phyloP scores from a whole-genome alignment of 2,888 invertebrate genomes.

The Meiosimyza decipiens region DNA sequence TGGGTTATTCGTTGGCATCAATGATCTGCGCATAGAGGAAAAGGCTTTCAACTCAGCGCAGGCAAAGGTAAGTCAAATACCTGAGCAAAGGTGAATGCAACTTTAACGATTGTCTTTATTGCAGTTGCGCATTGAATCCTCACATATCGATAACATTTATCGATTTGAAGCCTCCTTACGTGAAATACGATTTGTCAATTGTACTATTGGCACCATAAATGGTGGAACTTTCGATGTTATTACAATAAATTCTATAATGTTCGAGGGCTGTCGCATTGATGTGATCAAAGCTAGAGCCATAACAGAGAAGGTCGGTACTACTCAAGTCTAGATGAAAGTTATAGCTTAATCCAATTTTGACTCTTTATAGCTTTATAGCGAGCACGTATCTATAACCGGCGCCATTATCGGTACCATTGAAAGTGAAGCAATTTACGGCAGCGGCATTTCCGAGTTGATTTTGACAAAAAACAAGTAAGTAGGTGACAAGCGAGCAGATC shows the following conservation, averaged over 20 bases:
- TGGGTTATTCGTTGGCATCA: conserved; percentile 56
- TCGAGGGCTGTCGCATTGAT: conserved; percentile 60
- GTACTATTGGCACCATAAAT: conserved; percentile 58
- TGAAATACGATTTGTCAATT: conserved; percentile 58
- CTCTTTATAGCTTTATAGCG: conserved; percentile 52
- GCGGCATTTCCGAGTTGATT: conserved; percentile 61
- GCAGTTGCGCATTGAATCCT: conserved; percentile 59
- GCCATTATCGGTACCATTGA: conserved; percentile 63
- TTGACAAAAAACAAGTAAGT: conserved; percentile 61
- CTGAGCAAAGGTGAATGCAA: background rate
- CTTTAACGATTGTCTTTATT: conserved; percentile 20
- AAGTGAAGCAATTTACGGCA: conserved; percentile 62
- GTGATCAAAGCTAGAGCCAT: conserved; percentile 60
- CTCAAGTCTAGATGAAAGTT: conserved; percentile 3
- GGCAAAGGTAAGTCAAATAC: conserved; percentile 54
- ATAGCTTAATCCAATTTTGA: background rate
- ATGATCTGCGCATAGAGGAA: conserved; percentile 55
- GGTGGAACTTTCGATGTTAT: conserved; percentile 63
- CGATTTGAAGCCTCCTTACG: conserved; percentile 61
- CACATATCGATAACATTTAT: conserved; percentile 56
- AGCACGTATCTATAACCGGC: conserved; percentile 60
- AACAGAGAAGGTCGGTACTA: conserved; percentile 57
- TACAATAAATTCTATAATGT: conserved; percentile 59
- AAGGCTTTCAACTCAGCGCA: conserved; percentile 59
- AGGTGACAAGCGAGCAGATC: background rate